Evolutionary conservation across 2,888 invertebrate species (phyloP).

Genomic region (Phaonia tiefii): DNA sequence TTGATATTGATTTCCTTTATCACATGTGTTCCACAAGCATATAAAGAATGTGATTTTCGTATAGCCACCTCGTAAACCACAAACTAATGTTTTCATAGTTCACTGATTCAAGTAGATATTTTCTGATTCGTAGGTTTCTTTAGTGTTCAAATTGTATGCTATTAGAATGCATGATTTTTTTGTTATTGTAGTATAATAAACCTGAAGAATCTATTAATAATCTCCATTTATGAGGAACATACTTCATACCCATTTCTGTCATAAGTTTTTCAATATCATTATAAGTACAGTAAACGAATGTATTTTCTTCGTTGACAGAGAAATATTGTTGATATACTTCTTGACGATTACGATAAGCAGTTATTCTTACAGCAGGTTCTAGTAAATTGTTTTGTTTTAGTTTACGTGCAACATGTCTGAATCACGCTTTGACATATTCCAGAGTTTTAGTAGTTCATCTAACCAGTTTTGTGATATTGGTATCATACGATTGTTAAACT

Average conservation of each 20-base stretch:
- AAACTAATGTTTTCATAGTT: background rate
- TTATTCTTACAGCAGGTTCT: constrained; percentile 3
- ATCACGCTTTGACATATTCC: background rate
- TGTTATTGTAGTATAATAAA: too few relatives aligned
- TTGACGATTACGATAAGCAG: constrained; percentile 1
- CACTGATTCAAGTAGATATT: constrained; percentile 9
- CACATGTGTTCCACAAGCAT: too few relatives aligned
- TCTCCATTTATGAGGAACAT: background rate
- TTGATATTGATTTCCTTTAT: background rate
- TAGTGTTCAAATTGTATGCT: too few relatives aligned
- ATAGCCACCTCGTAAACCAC: too few relatives aligned
- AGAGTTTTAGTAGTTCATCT: constrained; percentile 1
- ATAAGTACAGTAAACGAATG: too few relatives aligned
- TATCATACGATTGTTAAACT: background rate
- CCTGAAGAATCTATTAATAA: background rate
- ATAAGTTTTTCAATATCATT: constrained; percentile 1
- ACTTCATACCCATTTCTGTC: constrained; percentile 9
- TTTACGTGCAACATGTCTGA: constrained; percentile 7
- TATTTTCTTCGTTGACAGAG: too few relatives aligned
- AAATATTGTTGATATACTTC: constrained; percentile 6
- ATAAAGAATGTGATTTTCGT: background rate
- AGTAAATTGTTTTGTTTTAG: background rate
- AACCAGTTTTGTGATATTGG: constrained; percentile 5
- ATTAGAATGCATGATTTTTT: too few relatives aligned
- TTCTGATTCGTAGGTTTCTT: background rate